Conservation (phyloP, 2,113 vertebrate species). For the Typhlomys cinereus region DNA sequence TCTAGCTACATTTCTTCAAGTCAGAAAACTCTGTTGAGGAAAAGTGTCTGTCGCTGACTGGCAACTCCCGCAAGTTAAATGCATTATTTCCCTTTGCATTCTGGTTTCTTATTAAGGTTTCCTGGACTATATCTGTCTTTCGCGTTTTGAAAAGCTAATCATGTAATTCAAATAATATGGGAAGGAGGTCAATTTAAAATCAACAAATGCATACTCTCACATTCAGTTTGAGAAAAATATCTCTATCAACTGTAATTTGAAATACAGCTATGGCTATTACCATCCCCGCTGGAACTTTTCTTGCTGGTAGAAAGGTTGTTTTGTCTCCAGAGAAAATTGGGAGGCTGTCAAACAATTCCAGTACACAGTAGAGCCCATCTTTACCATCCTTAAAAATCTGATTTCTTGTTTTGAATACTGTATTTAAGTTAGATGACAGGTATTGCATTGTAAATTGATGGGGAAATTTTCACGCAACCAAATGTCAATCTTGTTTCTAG, state of each 20-base stretch:
- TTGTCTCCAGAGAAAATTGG: constrained; percentile 53
- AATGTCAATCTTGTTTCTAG: constrained; percentile 62
- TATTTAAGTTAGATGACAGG: constrained; percentile 66
- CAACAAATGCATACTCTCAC: constrained; percentile 53
- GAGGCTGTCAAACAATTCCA: constrained; percentile 58
- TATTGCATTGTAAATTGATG: constrained; percentile 66
- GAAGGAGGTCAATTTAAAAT: constrained; percentile 56
- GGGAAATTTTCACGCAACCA: constrained; percentile 46
- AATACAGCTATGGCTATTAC: constrained; percentile 16
- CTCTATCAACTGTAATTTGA: constrained; percentile 43
- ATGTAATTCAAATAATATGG: constrained; percentile 60
- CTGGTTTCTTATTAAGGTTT: neutral
- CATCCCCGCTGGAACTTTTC: neutral
- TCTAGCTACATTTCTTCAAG: neutral
- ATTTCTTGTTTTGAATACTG: constrained; percentile 65
- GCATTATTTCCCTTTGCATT: neutral
- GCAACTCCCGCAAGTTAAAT: neutral
- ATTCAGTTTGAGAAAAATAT: constrained; percentile 50
- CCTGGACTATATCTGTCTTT: constrained; percentile 7
- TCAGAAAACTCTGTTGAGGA: neutral
- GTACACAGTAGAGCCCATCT: neutral
- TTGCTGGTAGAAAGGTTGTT: constrained; percentile 38
- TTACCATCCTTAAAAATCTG: neutral
- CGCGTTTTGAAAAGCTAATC: constrained; percentile 49
- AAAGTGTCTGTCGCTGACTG: neutral